Evolutionary conservation across 2,888 invertebrate species (phyloP).

Genomic region (Trisateles emortualis): DNA sequence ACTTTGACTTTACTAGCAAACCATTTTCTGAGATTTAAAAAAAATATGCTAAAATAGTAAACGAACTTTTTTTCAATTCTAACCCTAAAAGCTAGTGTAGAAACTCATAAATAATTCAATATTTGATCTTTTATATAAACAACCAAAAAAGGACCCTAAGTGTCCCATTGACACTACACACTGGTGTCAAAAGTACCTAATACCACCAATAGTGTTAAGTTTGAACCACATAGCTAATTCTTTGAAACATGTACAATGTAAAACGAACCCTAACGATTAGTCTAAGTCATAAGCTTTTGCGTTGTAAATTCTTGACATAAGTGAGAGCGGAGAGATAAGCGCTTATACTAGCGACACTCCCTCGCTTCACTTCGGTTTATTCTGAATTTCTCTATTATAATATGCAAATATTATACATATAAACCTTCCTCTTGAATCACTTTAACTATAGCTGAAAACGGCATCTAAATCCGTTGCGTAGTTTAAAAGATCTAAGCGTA

Average conservation of each 20-base stretch:
- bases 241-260: constrained; percentile 23
- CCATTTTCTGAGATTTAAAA: not conserved
- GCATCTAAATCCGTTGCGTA: too few species aligned
- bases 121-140: constrained; percentile 32
- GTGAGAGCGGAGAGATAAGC: too few species aligned
- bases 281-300: constrained; percentile 21
- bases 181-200: constrained; percentile 22
- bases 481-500: too few species aligned
- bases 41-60: too few species aligned
- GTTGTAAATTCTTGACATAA: not conserved
- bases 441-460: too few species aligned
- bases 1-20: too few species aligned
- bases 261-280: constrained; percentile 13
- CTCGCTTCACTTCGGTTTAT: too few species aligned
- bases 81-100: not conserved
- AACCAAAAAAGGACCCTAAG: constrained; percentile 22
- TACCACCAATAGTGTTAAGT: constrained; percentile 19
- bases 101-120: constrained; percentile 9
- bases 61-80: not conserved
- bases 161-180: constrained; percentile 27
- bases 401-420: too few species aligned
- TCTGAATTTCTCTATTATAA: too few species aligned
- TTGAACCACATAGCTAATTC: constrained; percentile 41
- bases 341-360: too few species aligned
- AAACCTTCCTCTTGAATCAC: too few species aligned